Evolutionary conservation across 1,140 invertebrate genomes (phyloP), one percentile per base, ranked within the genome.

Genomic region (Diplogasteroides magnus): DNA sequence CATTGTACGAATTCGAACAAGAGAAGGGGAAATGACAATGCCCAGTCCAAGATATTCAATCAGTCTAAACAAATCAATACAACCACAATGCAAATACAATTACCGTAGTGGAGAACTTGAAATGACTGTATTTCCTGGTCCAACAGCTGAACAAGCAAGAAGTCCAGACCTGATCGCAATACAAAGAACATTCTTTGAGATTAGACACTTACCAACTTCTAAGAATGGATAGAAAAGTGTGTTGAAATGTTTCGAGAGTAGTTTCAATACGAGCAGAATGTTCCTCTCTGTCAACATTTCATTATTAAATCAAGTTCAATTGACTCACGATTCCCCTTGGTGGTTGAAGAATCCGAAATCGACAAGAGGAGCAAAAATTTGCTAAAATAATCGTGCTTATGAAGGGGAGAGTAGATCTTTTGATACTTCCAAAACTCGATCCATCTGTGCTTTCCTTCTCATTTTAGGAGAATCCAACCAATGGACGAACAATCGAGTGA

Each of bases 311-410:
- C 57, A 66, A 58, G 48, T 61, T 57, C 19, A n/a, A 29, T 2
- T n/a, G 28, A 61, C 37, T 3, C 15, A 66, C 64, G 2, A 26
- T 13, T 55, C 64, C 15, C 31, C 57, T 19, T 37, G 29, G 15
- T 65, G 73, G 55, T 69, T 31, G 26, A 74, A 74, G 66, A 74
- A 69, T 48, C 73, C 73, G 19, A 74, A 72, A 55, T 74, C 73
- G 26, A 74, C 65, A 28, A 74, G 31, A 6, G 73, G 73, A 26
- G 73, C 69, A 32, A 74, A 73, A 59, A 74, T 67, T 32, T 74
- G 69, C 59, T 64, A 27, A 48, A 64, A 64, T 26, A 48, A 14
- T 19, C 6, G 37, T 48, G 37, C 37, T 48, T 6, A 48, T 48
- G 6, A 48, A 6, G 19, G 37, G 37, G 6, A 48, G 37, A 48